Percentiles rank a stretch among this genome's conserved stretches.
These are phyloP conservation scores for Thaleichthys pacificus DNA, from an alignment of 2,797 vertebrate species.

Conservation along the genomic window DNA sequence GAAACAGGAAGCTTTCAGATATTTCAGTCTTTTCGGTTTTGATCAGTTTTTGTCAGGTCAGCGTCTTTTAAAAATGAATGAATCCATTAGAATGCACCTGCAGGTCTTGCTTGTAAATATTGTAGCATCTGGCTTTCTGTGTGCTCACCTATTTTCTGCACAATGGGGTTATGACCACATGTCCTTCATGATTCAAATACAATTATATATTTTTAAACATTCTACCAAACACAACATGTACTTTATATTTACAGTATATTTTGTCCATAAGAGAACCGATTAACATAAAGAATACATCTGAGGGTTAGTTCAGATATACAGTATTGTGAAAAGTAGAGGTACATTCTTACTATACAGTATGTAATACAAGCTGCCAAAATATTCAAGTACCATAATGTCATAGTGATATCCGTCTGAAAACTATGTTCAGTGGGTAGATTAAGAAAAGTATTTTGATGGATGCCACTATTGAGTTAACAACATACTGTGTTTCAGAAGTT, in stretches of 20 bases:
- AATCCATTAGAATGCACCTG: conserved; percentile 57
- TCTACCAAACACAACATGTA: neutral
- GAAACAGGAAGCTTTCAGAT: conserved; percentile 50
- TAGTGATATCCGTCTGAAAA: no score
- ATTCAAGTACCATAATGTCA: neutral
- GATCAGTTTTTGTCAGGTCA: conserved; percentile 36
- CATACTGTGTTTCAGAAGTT: no score
- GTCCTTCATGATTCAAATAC: neutral
- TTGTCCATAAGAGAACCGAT: neutral
- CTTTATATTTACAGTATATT: neutral
- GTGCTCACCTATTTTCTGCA: conserved; percentile 21
- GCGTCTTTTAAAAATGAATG: conserved; percentile 60
- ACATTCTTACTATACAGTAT: neutral
- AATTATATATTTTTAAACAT: neutral
- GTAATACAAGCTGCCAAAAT: neutral
- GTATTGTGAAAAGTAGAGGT: neutral
- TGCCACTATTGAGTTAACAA: no score
- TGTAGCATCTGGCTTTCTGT: conserved; percentile 37
- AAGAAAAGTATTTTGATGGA: no score
- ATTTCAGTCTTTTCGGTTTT: conserved; percentile 27
- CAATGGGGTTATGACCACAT: conserved; percentile 29
- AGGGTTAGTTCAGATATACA: neutral
- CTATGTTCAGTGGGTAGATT: no score
- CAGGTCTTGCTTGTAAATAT: conserved; percentile 54
- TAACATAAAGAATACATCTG: neutral